Base-by-base conservation (phyloP, 2,888 invertebrate genomes). In the Drosophila austrosaltans region DNA sequence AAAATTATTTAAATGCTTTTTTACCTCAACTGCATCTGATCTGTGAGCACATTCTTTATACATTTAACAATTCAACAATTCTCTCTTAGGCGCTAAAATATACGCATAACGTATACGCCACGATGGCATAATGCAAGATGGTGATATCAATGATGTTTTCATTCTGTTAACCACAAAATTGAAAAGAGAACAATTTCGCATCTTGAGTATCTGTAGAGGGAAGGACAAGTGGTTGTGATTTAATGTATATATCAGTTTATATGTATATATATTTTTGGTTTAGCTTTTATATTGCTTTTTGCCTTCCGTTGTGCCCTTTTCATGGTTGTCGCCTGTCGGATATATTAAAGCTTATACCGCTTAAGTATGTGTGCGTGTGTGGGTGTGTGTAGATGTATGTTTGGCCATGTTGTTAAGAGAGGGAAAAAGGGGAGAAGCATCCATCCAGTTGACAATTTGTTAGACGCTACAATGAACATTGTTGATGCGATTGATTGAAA, bases 401-500 rank as follows among this genome's bases (percentile, higher is more conserved):
- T 22, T 53, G 67, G 39, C 30, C 8, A 10, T 8, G 10, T 8
- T 1, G 10, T 36, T 0, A 6, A 7, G 10, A 10, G 8, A 8
- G 10, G 36, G 36, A 10, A 36, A 36, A 36, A 8, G 36, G 36
- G 36, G 53, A 66, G 53, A 71, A 60, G 87, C 87, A 79, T 25
- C 73, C 71, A 72, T 54, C 69, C 67, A 83, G 63, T 78, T 78
- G 75, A 76, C 88, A 82, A 88, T 87, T 83, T 83, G 83, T 84
- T 83, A 78, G 87, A 76, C 79, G 84, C 76, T 76, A 89, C 78
- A 81, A 75, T 85, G 88, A 83, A 83, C 89, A 83, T 87, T 87
- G 87, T 87, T 87, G 87, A 89, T 85, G 81, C 83, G 89, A 76
- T 83, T 89, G 83, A 83, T 83, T 83, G 87, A 87, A 83, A 89